Evolutionary conservation across 1,140 invertebrate species (phyloP), one percentile per base, ranked within the genome.

Genomic region (Oreohelix idahoensis): DNA sequence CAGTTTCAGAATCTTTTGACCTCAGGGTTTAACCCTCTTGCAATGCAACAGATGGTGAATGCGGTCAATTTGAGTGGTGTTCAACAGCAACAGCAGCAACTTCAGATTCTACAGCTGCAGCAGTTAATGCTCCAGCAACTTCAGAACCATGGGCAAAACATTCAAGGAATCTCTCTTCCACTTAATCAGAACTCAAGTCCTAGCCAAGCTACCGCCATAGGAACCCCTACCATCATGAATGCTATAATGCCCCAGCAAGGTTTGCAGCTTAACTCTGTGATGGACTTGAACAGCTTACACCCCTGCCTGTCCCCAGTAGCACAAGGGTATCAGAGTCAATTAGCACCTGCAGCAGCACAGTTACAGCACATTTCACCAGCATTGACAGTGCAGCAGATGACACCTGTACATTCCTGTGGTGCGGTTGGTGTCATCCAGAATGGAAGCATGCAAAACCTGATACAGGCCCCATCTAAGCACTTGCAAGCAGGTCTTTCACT

Each of bases 41-140:
- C 51, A 36, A 13, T 79, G 15, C 77, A 79, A 36, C 77, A 79
- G 58, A 51, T 71, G 42, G 69, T 80, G 63, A 71, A 71, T 38
- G 49, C 73, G 39, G 81, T 79, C 79, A 86, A 79, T 73, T 69
- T 83, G 63, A 79, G 51, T 63, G 80, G 85, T 42, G 53, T 84
- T 73, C 81, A 83, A 45, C 80, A 81, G 80, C 81, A 83, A 38
- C 81, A 82, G 81, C 80, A 81, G 29, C 80, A 81, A 42, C 49
- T 73, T 10, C 81, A 82, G 71, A 8, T 75, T 8, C 71, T 63
- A 11, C 70, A 75, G 29, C 71, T 75, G 26, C 81, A 82, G 36
- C 81, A 82, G 51, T 66, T 77, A 39, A 53, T 77, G 81, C 49
- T 77, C 36, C 81, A 83, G 49, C 81, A 77, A 49, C 35, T 70